A percentile compares a stretch with the other conserved stretches of the same genome.
phyloP scores from a whole-genome alignment of 2,888 invertebrate genomes.

The Rhamphomyia laevipes region DNA sequence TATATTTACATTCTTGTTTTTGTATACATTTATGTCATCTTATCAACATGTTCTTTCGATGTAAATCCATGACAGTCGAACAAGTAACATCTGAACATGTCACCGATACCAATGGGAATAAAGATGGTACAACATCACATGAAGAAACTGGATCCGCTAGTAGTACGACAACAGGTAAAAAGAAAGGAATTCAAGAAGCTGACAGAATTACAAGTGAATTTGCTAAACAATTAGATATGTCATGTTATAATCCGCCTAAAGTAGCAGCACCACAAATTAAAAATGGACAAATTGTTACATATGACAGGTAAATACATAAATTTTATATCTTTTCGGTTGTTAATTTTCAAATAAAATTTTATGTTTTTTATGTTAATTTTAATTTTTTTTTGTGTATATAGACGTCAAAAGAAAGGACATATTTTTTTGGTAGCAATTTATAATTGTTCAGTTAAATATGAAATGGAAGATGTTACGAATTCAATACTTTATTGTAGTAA shows the following conservation, averaged over 20 bases:
- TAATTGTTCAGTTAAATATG: constrained; percentile 42
- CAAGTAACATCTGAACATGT: constrained; percentile 14
- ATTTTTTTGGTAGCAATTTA: constrained; percentile 46
- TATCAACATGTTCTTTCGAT: neutral
- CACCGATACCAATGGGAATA: constrained; percentile 3
- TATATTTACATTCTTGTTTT: too few relatives aligned
- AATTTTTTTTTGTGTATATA: constrained; percentile 10
- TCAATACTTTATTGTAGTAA: constrained; percentile 46
- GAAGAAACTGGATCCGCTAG: neutral
- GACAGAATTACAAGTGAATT: constrained; percentile 23
- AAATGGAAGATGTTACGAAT: constrained; percentile 37
- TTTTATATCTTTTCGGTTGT: neutral
- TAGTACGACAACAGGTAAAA: constrained; percentile 5
- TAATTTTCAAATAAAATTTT: too few relatives aligned
- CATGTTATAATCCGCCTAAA: constrained; percentile 30
- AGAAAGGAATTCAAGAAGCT: constrained; percentile 29
- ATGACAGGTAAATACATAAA: constrained; percentile 22
- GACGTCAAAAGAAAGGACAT: constrained; percentile 33
- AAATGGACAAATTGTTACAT: constrained; percentile 30
- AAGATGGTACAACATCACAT: too few relatives aligned
- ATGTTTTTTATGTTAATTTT: neutral
- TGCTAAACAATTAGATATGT: constrained; percentile 30
- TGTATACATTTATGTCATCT: neutral
- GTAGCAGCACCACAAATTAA: constrained; percentile 33
- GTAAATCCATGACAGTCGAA: constrained; percentile 5